Evolutionary conservation across 2,797 vertebrate genomes (phyloP), one percentile per base, ranked within the genome.

Genomic region (Thunnus albacares): DNA sequence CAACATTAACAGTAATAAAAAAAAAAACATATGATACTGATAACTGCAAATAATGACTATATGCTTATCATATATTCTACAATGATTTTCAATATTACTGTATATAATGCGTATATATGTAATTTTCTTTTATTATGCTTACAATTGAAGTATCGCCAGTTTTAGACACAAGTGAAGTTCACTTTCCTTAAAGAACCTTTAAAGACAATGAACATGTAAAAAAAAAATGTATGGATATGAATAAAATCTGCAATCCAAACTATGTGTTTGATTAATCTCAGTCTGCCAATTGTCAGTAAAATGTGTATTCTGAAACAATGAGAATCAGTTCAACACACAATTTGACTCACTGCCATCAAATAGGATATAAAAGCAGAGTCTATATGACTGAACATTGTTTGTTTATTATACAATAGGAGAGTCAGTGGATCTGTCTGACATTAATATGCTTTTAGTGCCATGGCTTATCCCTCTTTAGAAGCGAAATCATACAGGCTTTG

Each of bases 401-500:
- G 45, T 79, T 49, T 62, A 38, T 80, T 64, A 26, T n/a, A 64
- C 35, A 68, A 28, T 38, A 69, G 57, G 9, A 38, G 56, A 72
- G 49, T 57, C 7, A 20, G 71, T 61, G 60, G 52, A 58, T 73
- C 65, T 57, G 62, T 56, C 12, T 69, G 78, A 60, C 62, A 15
- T 76, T 75, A 75, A 84, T 56, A 20, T 66, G 77, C 70, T 83
- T 86, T 86, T 72, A 84, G 76, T 71, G 28, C 51, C 61, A 41
- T 70, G 75, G 66, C 73, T 84, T 84, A 90, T 81, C 71, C 66
- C 12, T 60, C 68, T 74, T 84, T 49, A 81, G 58, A 5, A 20
- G 70, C 49, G 49, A 78, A 43, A 17, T 33, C 51, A 65, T 52
- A n/a, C 53, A 62, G 63, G 55, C 51, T 75, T 70, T 55, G 15